Evolutionary conservation across 2,888 invertebrate genomes (phyloP), one percentile per base, ranked within the genome.

Genomic region (Oscheius myriophilus): DNA sequence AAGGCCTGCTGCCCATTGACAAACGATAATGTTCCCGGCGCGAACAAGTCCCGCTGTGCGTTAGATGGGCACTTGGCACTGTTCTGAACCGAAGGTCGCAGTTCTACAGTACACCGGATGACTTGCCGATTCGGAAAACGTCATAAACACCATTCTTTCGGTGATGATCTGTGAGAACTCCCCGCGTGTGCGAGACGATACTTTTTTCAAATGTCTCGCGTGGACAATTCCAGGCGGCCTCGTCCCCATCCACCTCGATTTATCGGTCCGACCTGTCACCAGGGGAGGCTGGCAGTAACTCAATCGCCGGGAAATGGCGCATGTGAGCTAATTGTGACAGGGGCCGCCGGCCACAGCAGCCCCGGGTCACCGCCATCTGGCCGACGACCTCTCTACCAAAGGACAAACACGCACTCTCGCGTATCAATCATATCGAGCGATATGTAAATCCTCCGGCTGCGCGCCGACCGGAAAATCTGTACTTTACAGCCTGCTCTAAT

Each of bases 381-480:
- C 43, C 39, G 21, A 2, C 33, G 33, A 33, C 23, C 58, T 43
- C 58, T 57, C 57, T 57, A n/a, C 18, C 25, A 9, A n/a, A 18
- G 65, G 54, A 53, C 65, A 65, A 65, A 65, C 65, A 65, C 33
- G 43, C 49, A 18, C 23, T 49, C 43, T 55, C 54, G 65, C 53
- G 65, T 65, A 65, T 65, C 65, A 65, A 65, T 65, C 65, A 65
- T 65, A 65, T 43, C 39, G 23, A 33, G 23, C 54, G 65, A 65
- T 65, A 65, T 65, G 65, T 25, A 65, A 55, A 65, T 65, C 54
- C 43, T 21, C 21, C 45, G 58, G 58, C 58, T 43, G 43, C 25
- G n/a, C 33, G 18, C 6, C 46, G 61, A 46, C 61, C 46, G 61
- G 61, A 61, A 61, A 49, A 58, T 39, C 58, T 33, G 54, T 12